Evolutionary conservation across 2,797 vertebrate species (phyloP), one percentile per base, ranked within the genome.

Genomic region (Spinus olivaceus): DNA sequence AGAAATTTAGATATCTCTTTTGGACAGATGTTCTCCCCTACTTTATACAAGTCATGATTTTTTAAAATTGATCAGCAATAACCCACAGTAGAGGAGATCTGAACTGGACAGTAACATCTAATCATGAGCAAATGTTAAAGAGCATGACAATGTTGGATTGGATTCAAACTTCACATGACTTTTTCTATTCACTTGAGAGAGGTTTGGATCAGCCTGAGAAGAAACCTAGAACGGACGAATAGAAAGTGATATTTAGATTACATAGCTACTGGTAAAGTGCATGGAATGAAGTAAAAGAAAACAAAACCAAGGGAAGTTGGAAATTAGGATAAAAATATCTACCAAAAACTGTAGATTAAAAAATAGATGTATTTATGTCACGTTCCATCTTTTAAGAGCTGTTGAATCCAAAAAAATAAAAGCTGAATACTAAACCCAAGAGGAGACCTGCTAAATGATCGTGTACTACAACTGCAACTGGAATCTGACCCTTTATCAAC

Each of bases 51-150:
- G 19, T 33, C 2, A 64, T 27, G 14, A 60, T 39, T 82, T 92
- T 83, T 91, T 17, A 23, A 95, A 89, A 73, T 41, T 73, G 27
- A 80, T 65, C 74, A 89, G 4, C 20, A 92, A 92, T 65, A 86
- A 57, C 23, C 20, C 33, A 7, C 23, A 80, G 77, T 79, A 95
- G 56, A 87, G 63, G 65, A 96, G 96, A 63, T 59, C 27, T 76
- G 37, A 76, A 63, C 18, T 35, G 24, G 8, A 51, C 25, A 71
- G 33, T 41, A 71, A 7, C 32, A 79, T 53, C 37, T 57, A 67
- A 73, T 54, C 9, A 42, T 41, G 8, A 74, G 22, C 2, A 83
- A 90, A 76, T 9, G 3, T 17, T 70, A 49, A 90, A 46, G 27
- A 76, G 6, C 41, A 67, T 27, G 46, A 72, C 6, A 1, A 27